A percentile compares a stretch with the other conserved stretches of the same genome.
phyloP scores from a whole-genome alignment of 2,113 vertebrate genomes.

The Brachirus orientalis region DNA sequence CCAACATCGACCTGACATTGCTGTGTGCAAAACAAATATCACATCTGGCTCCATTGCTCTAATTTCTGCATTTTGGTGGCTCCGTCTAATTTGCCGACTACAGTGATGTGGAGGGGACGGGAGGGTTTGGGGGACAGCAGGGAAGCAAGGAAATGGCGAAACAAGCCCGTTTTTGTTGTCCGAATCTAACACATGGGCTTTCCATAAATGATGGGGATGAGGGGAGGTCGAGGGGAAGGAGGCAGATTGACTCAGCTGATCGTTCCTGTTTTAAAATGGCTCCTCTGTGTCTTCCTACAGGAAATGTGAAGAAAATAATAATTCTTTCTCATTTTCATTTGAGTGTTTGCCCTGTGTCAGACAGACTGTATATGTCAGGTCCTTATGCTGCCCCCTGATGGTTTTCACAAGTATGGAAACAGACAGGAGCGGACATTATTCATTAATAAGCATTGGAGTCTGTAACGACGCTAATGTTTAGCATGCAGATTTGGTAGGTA shows the following conservation, averaged over 20 bases:
- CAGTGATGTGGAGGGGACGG: slow-evolving; percentile 59
- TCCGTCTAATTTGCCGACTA: slow-evolving; percentile 73
- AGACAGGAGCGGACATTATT: too few species aligned
- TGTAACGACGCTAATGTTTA: too few species aligned
- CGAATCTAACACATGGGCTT: slow-evolving; percentile 79
- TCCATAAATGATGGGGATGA: slow-evolving; percentile 65
- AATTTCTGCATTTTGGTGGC: slow-evolving; percentile 67
- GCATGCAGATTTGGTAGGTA: too few species aligned
- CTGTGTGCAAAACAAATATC: slow-evolving; percentile 78
- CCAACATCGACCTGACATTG: slow-evolving; percentile 72
- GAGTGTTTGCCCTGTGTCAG: too few species aligned
- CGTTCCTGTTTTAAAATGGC: slow-evolving; percentile 34
- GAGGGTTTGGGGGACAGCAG: slow-evolving; percentile 75
- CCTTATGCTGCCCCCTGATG: too few species aligned
- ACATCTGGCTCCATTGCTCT: slow-evolving; percentile 76
- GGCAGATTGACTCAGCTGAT: slow-evolving; percentile 20
- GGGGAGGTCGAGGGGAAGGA: slow-evolving; percentile 19
- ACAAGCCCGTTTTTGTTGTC: slow-evolving; percentile 75
- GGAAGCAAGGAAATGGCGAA: slow-evolving; percentile 78
- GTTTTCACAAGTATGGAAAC: too few species aligned
- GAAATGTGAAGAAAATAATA: too few species aligned
- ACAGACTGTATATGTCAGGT: too few species aligned
- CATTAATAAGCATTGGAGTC: too few species aligned
- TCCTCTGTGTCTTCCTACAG: too few species aligned
- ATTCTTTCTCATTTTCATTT: too few species aligned